Conservation (phyloP, 2,113 vertebrate species). For the Megalops atlanticus region DNA sequence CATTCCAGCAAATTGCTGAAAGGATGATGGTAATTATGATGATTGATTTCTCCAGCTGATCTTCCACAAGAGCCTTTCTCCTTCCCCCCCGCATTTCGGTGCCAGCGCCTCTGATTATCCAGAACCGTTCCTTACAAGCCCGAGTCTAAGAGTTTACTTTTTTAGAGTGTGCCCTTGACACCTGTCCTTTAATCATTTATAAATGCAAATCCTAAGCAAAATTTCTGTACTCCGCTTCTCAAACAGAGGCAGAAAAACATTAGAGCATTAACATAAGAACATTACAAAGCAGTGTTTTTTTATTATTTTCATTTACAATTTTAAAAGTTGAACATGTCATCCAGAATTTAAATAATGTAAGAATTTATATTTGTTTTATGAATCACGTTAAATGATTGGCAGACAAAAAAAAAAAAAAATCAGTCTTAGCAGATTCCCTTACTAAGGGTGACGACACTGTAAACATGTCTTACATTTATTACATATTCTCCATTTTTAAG, state of each 20-base stretch:
- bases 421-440: no score
- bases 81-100: neutral
- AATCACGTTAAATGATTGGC: no score
- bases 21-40: conserved; percentile 4
- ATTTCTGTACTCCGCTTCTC: neutral
- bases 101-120: neutral
- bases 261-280: neutral
- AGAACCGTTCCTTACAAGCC: no score
- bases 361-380: no score
- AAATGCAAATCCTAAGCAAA: neutral
- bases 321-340: neutral
- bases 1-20: neutral
- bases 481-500: no score
- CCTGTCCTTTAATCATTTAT: neutral
- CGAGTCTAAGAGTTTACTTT: neutral
- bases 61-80: neutral
- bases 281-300: neutral
- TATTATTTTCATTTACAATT: neutral
- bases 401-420: no score
- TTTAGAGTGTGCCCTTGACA: neutral
- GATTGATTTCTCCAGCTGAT: conserved; percentile 19
- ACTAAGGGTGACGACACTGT: no score
- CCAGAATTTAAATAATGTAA: no score
- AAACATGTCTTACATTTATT: no score
- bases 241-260: neutral